These are phyloP conservation scores for Microdon myrmicae DNA, from an alignment of 2,888 invertebrate genomes.

Conservation along the genomic window DNA sequence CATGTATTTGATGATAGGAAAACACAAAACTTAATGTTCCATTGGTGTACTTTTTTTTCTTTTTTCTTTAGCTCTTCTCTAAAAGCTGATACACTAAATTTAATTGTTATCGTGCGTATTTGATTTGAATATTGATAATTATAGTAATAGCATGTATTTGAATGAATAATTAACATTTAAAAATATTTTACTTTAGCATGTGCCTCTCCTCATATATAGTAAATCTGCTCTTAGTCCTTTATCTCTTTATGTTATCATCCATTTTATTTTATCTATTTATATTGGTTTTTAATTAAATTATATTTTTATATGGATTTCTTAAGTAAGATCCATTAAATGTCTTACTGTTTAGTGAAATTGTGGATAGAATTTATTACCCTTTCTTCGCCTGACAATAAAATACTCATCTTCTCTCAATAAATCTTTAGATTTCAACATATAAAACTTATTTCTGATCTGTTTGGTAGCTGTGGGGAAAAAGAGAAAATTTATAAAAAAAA, in stretches of 20 bases:
- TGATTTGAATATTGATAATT: slow-evolving; percentile 2
- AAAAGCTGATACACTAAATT: slow-evolving; percentile 4
- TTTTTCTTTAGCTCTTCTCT: slow-evolving; percentile 10
- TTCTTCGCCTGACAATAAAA: slow-evolving; percentile 52
- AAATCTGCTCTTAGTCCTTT: neutral
- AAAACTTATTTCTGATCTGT: slow-evolving; percentile 52
- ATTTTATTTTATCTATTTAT: slow-evolving; percentile 1
- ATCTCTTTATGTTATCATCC: neutral
- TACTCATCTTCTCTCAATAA: slow-evolving; percentile 47
- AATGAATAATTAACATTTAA: slow-evolving; percentile 26
- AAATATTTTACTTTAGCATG: neutral
- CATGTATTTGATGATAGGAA: slow-evolving; percentile 24
- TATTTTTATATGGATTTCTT: slow-evolving; percentile 1
- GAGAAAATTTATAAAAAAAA: slow-evolving; percentile 47
- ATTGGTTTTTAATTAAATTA: slow-evolving; percentile 4
- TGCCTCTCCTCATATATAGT: neutral
- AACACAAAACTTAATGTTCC: slow-evolving; percentile 37
- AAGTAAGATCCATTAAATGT: too few relatives aligned
- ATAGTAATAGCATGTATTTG: too few relatives aligned
- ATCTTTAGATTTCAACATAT: slow-evolving; percentile 50
- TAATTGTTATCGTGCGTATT: slow-evolving; percentile 1
- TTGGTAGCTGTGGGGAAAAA: slow-evolving; percentile 52
- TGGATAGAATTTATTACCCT: slow-evolving; percentile 45
- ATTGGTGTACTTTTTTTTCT: slow-evolving; percentile 8
- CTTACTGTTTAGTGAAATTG: slow-evolving; percentile 27